Conservation (phyloP, 2,888 invertebrate genomes). For the Chironomus riparius region DNA sequence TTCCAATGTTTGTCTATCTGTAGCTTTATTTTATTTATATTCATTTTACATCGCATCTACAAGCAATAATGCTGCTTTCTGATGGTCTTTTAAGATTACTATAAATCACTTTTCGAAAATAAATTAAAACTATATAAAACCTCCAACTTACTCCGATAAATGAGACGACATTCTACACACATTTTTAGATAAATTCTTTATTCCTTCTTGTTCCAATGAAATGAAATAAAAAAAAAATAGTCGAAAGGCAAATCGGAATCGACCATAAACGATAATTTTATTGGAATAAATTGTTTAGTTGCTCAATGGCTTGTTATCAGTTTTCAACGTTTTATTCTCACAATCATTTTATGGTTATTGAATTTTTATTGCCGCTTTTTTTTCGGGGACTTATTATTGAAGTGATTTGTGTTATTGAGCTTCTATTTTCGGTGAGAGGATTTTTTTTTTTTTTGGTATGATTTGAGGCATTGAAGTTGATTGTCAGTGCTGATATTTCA, state of each 20-base stretch:
- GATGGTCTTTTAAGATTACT: constrained; percentile 24
- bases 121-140: constrained; percentile 5
- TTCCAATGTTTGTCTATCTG: not conserved
- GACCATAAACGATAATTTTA: constrained; percentile 14
- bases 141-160: not conserved
- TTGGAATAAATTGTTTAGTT: constrained; percentile 7
- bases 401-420: too few species aligned
- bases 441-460: too few species aligned
- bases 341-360: constrained; percentile 27
- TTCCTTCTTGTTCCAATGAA: not conserved
- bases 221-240: not conserved
- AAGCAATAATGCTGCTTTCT: constrained; percentile 1
- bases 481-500: too few species aligned
- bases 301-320: constrained; percentile 13
- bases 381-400: not conserved
- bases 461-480: too few species aligned
- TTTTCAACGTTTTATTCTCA: constrained; percentile 13
- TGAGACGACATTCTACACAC: not conserved
- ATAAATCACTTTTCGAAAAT: constrained; percentile 26
- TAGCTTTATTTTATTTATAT: too few species aligned
- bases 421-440: too few species aligned
- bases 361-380: constrained; percentile 21
- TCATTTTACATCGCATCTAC: not conserved
- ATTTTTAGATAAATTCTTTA: constrained; percentile 11
- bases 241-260: not conserved